Evolutionary conservation across 2,888 invertebrate species (phyloP).

Genomic region (Phymatocera aterrima): DNA sequence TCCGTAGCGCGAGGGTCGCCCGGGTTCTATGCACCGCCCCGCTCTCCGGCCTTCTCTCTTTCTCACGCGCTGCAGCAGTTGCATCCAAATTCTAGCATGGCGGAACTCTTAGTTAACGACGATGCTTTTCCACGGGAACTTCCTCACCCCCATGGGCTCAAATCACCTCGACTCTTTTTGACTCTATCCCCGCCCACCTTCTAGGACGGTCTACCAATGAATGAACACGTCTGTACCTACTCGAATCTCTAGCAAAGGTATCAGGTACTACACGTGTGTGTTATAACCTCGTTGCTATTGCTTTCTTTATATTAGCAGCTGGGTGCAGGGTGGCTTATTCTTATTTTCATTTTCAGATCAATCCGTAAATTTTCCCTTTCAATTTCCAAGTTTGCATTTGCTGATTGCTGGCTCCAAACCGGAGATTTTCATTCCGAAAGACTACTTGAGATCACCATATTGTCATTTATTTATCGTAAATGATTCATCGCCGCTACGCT

Average conservation of each 20-base stretch:
- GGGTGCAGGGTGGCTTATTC: too few species aligned
- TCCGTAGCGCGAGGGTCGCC: constrained; percentile 32
- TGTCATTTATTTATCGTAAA: too few species aligned
- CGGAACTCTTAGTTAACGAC: constrained; percentile 33
- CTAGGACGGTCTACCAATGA: constrained; percentile 67
- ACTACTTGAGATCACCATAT: too few species aligned
- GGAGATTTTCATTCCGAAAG: too few species aligned
- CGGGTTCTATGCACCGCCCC: constrained; percentile 47
- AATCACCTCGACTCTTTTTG: constrained; percentile 60
- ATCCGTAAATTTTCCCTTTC: too few species aligned
- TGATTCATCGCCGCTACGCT: too few species aligned
- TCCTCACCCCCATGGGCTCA: constrained; percentile 58
- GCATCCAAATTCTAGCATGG: constrained; percentile 46
- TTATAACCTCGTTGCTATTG: constrained; percentile 29
- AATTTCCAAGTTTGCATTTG: too few species aligned
- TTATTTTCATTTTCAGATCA: too few species aligned
- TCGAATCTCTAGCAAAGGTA: constrained; percentile 61
- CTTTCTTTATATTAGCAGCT: background rate
- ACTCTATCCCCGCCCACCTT: constrained; percentile 68
- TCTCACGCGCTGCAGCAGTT: too few species aligned
- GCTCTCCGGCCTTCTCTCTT: too few species aligned
- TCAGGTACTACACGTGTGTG: too few species aligned
- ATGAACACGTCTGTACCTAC: constrained; percentile 59
- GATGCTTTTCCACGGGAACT: constrained; percentile 50
- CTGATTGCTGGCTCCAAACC: too few species aligned